phyloP scores from a whole-genome alignment of 1,140 invertebrate species.

The Heliconius hewitsoni region DNA sequence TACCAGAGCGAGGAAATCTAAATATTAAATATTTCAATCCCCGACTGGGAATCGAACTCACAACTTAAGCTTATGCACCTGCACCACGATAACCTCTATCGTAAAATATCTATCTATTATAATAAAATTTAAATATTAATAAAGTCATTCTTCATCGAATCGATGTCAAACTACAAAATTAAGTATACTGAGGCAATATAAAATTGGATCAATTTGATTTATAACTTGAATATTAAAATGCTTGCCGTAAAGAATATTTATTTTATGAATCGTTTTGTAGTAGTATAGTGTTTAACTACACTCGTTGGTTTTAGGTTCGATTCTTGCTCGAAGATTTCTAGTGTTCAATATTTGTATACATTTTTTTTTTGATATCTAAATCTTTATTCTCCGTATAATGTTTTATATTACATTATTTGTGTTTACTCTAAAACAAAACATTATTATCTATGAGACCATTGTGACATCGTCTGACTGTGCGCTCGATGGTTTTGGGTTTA shows the following conservation, averaged over 20 bases:
- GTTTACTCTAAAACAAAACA: too few relatives aligned
- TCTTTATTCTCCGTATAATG: too few relatives aligned
- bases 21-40: neutral
- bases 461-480: too few relatives aligned
- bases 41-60: neutral
- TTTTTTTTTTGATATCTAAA: too few relatives aligned
- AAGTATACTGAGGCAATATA: constrained; percentile 10
- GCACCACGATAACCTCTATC: neutral
- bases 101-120: neutral
- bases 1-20: too few relatives aligned
- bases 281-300: neutral
- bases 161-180: constrained; percentile 8
- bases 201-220: constrained; percentile 3
- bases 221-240: constrained; percentile 6
- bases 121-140: constrained; percentile 14
- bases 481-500: too few relatives aligned
- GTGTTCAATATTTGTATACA: too few relatives aligned
- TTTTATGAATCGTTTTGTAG: neutral
- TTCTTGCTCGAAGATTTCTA: too few relatives aligned
- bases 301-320: too few relatives aligned
- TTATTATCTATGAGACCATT: too few relatives aligned
- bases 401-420: too few relatives aligned
- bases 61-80: neutral
- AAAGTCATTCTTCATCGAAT: constrained; percentile 6
- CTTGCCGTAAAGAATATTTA: constrained; percentile 16